Base-by-base conservation (phyloP, 2,888 invertebrate species). In the Eilema griseolum region DNA sequence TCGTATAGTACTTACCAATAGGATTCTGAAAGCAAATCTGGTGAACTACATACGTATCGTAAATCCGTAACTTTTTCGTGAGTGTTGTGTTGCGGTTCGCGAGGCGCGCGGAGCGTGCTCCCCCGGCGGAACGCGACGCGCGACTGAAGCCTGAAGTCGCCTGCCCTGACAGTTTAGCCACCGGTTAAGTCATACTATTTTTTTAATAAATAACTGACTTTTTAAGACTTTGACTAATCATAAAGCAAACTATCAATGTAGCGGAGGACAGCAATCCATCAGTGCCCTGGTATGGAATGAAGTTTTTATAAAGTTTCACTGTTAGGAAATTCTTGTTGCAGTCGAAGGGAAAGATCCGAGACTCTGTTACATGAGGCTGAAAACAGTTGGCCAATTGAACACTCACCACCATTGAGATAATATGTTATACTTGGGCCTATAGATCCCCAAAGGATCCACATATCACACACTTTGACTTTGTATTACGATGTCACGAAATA, bases 141-240 rank as follows among this genome's bases (percentile, higher is more conserved):
- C 74, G 77, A 87, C 87, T 87, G 86, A 79, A 79, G 71, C 70
- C 72, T 41, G 41, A 41, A 73, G 74, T 74, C 72, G 67, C 77
- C 76, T 73, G 69, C 64, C 62, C 61, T 11, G 11, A 57, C 41
- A 7, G 1, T 31, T 59, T 56, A 31, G 28, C n/a, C n/a, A 46
- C 28, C 23, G 67, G 46, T 61, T 23, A 59, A 23, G 3, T 64
- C 52, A 26, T 10, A 26, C 8, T 52, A 46, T 37, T 33, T 62
- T 23, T 24, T 23, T 26, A 8, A 11, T 0, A 41, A 14, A 1
- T 59, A 59, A 57, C 23, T 37, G 24, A 23, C 20, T 37, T 59
- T 65, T 31, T 52, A 52, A n/a, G 52, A 52, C 52, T 52, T 52
- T 7, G n/a, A 52, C 52, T 20, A n/a, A n/a, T n/a, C n/a, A 52